Percentiles rank a stretch among this genome's conserved stretches.
Evolutionary conservation across 2,113 vertebrate genomes (phyloP).

Genomic region (Aegithalos caudatus): DNA sequence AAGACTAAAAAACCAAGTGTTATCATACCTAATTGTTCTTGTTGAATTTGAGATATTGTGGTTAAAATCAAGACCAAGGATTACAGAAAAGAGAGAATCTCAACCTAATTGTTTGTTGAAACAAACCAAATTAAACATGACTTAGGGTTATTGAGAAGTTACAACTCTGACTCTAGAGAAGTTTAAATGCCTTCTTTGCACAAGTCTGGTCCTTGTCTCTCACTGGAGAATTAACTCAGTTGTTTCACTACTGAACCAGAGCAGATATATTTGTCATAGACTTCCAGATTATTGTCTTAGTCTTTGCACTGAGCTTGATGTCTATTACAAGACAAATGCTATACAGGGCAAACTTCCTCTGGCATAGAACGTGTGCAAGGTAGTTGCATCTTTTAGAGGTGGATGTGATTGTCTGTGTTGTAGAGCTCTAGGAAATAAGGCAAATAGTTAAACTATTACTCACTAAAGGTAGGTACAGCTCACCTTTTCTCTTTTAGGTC

Average conservation of each 20-base stretch:
- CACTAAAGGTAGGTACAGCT: neutral
- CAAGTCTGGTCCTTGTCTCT: neutral
- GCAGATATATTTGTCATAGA: neutral
- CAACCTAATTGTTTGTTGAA: neutral
- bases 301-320: neutral
- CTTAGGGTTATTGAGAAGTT: neutral
- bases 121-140: neutral
- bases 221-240: neutral
- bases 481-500: slow-evolving; percentile 13
- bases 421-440: neutral
- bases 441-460: neutral
- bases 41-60: neutral
- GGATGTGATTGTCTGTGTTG: neutral
- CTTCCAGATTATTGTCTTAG: neutral
- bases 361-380: neutral
- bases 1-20: neutral
- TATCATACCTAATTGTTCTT: neutral
- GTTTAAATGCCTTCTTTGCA: neutral
- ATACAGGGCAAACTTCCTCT: neutral
- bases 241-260: neutral
- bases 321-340: neutral
- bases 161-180: neutral
- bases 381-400: neutral
- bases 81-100: neutral
- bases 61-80: neutral